Base-by-base conservation (phyloP, 2,888 invertebrate genomes). In the Drosophila suboccidentalis region DNA sequence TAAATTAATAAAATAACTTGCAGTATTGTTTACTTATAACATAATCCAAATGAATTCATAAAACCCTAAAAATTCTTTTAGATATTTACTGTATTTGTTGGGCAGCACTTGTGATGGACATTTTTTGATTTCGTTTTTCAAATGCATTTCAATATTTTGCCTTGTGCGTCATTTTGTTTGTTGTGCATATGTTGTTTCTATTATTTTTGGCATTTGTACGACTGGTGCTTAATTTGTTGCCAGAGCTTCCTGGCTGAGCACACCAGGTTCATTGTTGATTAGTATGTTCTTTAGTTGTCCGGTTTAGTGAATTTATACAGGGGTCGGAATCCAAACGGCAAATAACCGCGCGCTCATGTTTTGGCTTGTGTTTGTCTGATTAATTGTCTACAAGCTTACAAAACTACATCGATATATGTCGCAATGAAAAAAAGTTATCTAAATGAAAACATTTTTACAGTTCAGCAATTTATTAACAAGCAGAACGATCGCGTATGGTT, bases 221-320 rank as follows among this genome's bases (percentile, higher is more conserved):
- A 77, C 62, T 77, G 78, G 68, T 65, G 67, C 55, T 64, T 57
- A 71, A 74, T 77, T 71, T 74, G 57, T 59, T 79, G 62, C 51
- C 58, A 58, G 58, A 39, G 65, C 55, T 62, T 71, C 58, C 65
- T 66, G 64, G 53, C 46, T 66, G 50, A 62, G 49, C 47, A 41
- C 41, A 50, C 19, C 5, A 1, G 36, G 11, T 36, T 36, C 11
- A 13, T 36, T 8, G 8, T 11, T 13, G n/a, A n/a, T n/a, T n/a
- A n/a, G n/a, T n/a, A n/a, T n/a, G n/a, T 19, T 19, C 19, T 19
- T 2, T 19, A 19, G 19, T 19, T 19, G 19, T 19, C 19, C 19
- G 19, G 19, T 19, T 19, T 19, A 2, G 2, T 2, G 19, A 19
- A 19, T 19, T 19, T 19, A 19, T 2, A 19, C 19, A n/a, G n/a